Evolutionary conservation across 2,888 invertebrate genomes (phyloP), one percentile per base, ranked within the genome.

Genomic region (Carterocephalus palaemon): DNA sequence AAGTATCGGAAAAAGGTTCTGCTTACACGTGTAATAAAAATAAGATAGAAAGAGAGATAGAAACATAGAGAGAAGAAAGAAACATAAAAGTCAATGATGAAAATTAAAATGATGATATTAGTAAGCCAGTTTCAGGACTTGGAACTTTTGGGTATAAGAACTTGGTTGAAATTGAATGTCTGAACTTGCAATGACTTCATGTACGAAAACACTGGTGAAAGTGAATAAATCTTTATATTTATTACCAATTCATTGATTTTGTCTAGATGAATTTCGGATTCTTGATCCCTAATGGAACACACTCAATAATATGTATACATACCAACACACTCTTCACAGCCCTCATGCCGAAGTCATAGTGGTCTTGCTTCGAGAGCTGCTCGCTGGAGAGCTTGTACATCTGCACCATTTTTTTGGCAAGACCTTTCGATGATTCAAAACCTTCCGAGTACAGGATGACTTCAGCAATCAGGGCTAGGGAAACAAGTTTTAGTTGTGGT

Each of bases 401-500:
- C 71, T 95, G 92, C 0, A 95, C 94, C 95, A 96, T 96, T 75
- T 97, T 96, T 64, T 93, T 92, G 0, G 96, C 95, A n/a, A 97
- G 82, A 2, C 90, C 88, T 69, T 92, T 95, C 0, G 96, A 96
- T 0, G 95, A 93, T 69, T 95, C 95, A 64, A 96, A 97, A 5
- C 96, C 96, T 81, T 96, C 96, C 0, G 96, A 96, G 73, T 96
- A 96, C n/a, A 97, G 78, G 51, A 95, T 96, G 2, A 96, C 96
- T 81, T 96, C 96, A 31, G 96, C 95, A 59, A 97, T 95, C 7
- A 95, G 84, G 4, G 92, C 92, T 92, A 54, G 59, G 46, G 58
- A 41, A 55, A 39, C 42, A 24, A 22, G 5, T n/a, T n/a, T n/a
- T n/a, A n/a, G n/a, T n/a, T n/a, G n/a, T n/a, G n/a, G n/a, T n/a